Percentiles rank a stretch among this genome's conserved stretches.
These are phyloP conservation scores for Pangasius larnaudii DNA, from an alignment of 2,797 vertebrate species.

Conservation along the genomic window DNA sequence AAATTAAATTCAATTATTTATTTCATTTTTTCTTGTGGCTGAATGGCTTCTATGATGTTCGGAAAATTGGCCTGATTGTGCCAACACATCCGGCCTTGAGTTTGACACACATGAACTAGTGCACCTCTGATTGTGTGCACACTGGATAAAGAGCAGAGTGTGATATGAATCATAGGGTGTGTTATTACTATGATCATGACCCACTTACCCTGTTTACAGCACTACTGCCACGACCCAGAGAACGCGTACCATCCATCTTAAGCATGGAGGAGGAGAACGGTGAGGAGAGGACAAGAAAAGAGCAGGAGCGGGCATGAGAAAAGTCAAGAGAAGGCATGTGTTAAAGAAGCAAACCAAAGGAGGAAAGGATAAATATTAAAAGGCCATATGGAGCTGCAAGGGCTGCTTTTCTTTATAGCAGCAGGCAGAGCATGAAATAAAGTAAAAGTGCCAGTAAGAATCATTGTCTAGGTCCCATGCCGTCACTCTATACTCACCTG, in stretches of 20 bases:
- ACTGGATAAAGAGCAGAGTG: neutral
- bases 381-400: constrained; percentile 1
- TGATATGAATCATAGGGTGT: constrained; percentile 15
- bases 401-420: neutral
- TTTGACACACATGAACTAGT: neutral
- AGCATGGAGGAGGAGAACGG: neutral
- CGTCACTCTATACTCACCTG: constrained; percentile 63
- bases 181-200: constrained; percentile 10
- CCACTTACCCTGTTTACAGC: constrained; percentile 79
- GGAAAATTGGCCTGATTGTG: neutral
- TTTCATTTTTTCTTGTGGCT: neutral
- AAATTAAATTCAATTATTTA: neutral
- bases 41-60: neutral
- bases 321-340: neutral
- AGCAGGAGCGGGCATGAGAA: constrained; percentile 21
- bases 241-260: constrained; percentile 78
- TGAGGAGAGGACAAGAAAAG: constrained; percentile 22
- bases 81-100: neutral
- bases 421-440: neutral
- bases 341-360: neutral
- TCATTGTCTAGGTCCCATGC: neutral
- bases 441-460: neutral
- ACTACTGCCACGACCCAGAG: constrained; percentile 75
- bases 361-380: constrained; percentile 38
- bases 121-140: constrained; percentile 9